Evolutionary conservation across 2,113 vertebrate genomes (phyloP).

Genomic region (Silurus glanis): DNA sequence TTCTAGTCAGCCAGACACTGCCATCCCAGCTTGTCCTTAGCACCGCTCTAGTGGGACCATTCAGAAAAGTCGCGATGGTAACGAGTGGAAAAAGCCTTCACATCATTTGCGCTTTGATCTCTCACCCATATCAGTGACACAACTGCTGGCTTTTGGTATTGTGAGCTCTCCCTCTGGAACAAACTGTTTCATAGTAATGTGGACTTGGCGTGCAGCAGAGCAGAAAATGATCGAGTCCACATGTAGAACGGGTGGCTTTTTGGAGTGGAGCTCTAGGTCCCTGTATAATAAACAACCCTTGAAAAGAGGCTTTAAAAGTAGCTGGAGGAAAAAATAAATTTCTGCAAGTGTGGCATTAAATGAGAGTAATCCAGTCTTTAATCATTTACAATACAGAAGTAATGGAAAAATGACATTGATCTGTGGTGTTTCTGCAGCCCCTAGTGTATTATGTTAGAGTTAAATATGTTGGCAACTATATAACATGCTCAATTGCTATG

Average conservation of each 20-base stretch:
- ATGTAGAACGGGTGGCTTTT: slow-evolving; percentile 6
- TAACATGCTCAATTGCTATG: neutral
- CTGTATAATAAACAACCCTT: neutral
- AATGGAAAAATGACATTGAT: neutral
- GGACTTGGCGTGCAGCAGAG: slow-evolving; percentile 25
- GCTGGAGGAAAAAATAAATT: neutral
- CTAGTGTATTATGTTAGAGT: neutral
- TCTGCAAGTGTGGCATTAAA: neutral
- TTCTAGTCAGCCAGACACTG: neutral
- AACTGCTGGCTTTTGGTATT: slow-evolving; percentile 12
- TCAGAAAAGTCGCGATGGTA: slow-evolving; percentile 6
- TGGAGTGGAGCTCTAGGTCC: neutral
- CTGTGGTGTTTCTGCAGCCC: neutral
- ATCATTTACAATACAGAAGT: neutral
- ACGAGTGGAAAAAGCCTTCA: neutral
- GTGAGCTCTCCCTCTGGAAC: slow-evolving; percentile 31
- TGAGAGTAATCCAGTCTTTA: neutral
- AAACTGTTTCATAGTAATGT: slow-evolving; percentile 44
- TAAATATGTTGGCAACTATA: neutral
- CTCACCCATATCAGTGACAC: slow-evolving; percentile 34
- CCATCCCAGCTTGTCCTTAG: neutral
- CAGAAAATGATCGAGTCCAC: slow-evolving; percentile 37
- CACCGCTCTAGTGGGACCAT: neutral
- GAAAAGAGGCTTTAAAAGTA: slow-evolving; percentile 3
- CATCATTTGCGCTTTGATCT: slow-evolving; percentile 40